Evolutionary conservation across 2,797 vertebrate genomes (phyloP), one percentile per base, ranked within the genome.

Genomic region (Gephyroberyx darwinii): DNA sequence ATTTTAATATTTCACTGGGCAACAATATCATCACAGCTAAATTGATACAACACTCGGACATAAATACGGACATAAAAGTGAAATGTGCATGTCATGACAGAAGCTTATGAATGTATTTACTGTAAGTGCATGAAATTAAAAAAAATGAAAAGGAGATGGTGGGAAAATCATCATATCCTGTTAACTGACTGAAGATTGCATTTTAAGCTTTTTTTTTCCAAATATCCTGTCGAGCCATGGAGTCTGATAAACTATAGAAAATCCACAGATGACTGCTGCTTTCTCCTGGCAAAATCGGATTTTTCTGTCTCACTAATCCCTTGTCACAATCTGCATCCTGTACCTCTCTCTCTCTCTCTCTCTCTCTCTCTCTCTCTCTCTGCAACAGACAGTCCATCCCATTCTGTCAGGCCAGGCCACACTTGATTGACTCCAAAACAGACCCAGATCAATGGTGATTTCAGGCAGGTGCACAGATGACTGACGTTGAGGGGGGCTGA

Each of bases 241-340:
- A 92, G 92, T 91, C 91, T 96, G 94, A 95, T 95, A 93, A 95
- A 94, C 93, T 92, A 94, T 87, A 92, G 93, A 93, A 95, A 96
- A 95, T 95, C 94, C 95, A 95, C 92, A 90, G 85, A 92, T 93
- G 94, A 94, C 88, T 90, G 93, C 92, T 90, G 95, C 93, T 93
- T 95, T 95, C 94, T 94, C 94, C 90, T 85, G 88, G 93, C 93
- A 93, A 96, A 97, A 97, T 96, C 96, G 91, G 95, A 97, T 98
- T 96, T 96, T 92, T 95, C 93, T 92, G 92, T 94, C 93, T 92
- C 93, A 85, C 93, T 98, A 98, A 98, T 98, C 97, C 95, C 93
- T 64, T 13, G 91, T 93, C 93, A 94, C 95, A 96, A 96, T 98
- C 97, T 96, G 96, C 94, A 94, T 94, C 94, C 94, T 93, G 93